Base-by-base conservation (phyloP, 2,113 vertebrate species). In the Tragelaphus strepsiceros region DNA sequence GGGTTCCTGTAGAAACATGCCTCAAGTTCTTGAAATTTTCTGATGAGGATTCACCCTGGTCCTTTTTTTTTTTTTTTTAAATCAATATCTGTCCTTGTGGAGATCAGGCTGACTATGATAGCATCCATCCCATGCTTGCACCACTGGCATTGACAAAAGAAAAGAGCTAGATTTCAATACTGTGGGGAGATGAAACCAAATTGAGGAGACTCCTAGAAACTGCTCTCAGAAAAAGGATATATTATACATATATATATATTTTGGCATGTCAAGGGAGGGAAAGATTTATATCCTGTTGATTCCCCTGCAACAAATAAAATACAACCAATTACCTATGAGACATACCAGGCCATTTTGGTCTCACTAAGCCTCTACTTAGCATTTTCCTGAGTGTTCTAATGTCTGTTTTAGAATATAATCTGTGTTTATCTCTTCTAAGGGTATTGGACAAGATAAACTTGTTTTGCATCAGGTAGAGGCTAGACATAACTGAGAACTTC, bases 401-500 rank as follows among this genome's bases (percentile, higher is more conserved):
- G 16, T 61, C 82, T 35, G 26, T 81, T 64, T 82, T 62, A 67
- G 12, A 46, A 35, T 11, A 58, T 30, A 67, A 43, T 4, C 56
- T 59, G 4, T 16, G 43, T 32, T 35, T 35, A 62, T 74, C 59
- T 88, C 54, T 26, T 56, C 19, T 49, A 82, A 92, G 30, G 54
- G 46, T 4, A 87, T 12, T 59, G 67, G 32, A 74, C 14, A 22
- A 86, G 49, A 54, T 4, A 49, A 39, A 93, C 39, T 74, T 84
- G 39, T 43, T 78, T 97, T 54, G 39, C 12, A 77, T 62, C n/a
- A 78, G 28, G 51, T 8, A 53, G n/a, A 28, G 39, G 35, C n/a
- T 80, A 94, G 54, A 95, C 17, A 49, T 71, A 56, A 92, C 24
- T 5, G 82, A 95, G 88, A 67, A 95, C 28, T 24, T 77, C 32